Evolutionary conservation across 2,113 vertebrate genomes (phyloP), one percentile per base, ranked within the genome.

Genomic region (Bettongia penicillata): DNA sequence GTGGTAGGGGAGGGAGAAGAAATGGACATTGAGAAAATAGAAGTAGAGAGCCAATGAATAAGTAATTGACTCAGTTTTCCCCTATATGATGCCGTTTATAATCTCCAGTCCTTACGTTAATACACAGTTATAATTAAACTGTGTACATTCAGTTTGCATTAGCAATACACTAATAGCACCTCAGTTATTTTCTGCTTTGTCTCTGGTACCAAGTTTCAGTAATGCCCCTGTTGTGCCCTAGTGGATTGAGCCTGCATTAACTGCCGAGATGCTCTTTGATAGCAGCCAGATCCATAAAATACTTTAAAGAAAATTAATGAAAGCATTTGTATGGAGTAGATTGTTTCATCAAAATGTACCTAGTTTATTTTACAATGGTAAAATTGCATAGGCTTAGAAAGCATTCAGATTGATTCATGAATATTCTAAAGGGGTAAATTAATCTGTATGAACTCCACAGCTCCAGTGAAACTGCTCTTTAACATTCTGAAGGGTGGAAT

Each of bases 331-430:
- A 95, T 94, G 53, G 93, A 94, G 96, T 50, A 97, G 97, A 1
- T 97, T 96, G 47, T 53, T 95, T 98, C 95, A 96, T 98, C 94
- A 96, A 47, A 97, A 97, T 96, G 24, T 96, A 97, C 93, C 91
- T 98, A 16, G 11, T 98, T 98, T 98, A 97, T 97, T 93, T 10
- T 0, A 97, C 50, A 98, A 93, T 89, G 97, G 91, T 93, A 98
- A 97, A 97, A 98, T 91, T 97, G 90, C 93, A 53, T 94, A 95
- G 95, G 98, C 92, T 97, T 96, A 95, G 55, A 53, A 89, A 98
- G 98, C 92, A 95, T 98, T 98, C 96, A 97, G 98, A 97, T 94
- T 98, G 96, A 98, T 97, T 98, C 97, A 98, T 98, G 97, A 98
- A 98, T 99, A 98, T 98, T 99, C 97, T 28, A 28, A 96, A 89